Evolutionary conservation across 2,888 invertebrate species (phyloP).

Genomic region (Nasonia oneida): DNA sequence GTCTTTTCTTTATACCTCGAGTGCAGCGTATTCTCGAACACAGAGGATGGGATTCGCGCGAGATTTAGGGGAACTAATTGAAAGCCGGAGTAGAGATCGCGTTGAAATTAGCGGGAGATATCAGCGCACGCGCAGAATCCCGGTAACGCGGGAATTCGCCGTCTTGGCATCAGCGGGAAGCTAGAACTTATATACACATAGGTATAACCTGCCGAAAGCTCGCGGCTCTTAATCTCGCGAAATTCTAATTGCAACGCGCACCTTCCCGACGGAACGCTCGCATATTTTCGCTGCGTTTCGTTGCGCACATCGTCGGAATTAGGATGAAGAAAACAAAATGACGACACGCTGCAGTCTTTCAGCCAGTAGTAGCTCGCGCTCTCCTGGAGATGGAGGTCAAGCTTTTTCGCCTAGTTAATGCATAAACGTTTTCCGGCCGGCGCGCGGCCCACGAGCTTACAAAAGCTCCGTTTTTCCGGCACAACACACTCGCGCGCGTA

Average conservation of each 20-base stretch:
- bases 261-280: too few relatives aligned
- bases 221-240: slow-evolving; percentile 47
- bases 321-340: too few relatives aligned
- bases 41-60: slow-evolving; percentile 17
- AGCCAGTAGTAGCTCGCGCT: neutral
- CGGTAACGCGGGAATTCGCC: slow-evolving; percentile 40
- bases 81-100: slow-evolving; percentile 7
- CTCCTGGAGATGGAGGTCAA: neutral
- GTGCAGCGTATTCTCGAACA: neutral
- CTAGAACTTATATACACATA: slow-evolving; percentile 14
- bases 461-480: neutral
- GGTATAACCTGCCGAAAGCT: neutral
- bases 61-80: slow-evolving; percentile 48
- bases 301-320: too few relatives aligned
- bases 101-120: slow-evolving; percentile 32
- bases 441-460: neutral
- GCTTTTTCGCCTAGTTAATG: slow-evolving; percentile 8
- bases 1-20: neutral
- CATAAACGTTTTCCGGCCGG: neutral
- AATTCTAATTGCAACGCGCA: slow-evolving; percentile 37
- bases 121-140: slow-evolving; percentile 48
- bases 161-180: slow-evolving; percentile 45
- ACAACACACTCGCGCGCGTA: neutral
- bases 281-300: too few relatives aligned
- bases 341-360: too few relatives aligned